A percentile compares a stretch with the other conserved stretches of the same genome.
These are phyloP conservation scores for Pseudococcus longispinus DNA, from an alignment of 2,888 invertebrate species.

Conservation along the genomic window DNA sequence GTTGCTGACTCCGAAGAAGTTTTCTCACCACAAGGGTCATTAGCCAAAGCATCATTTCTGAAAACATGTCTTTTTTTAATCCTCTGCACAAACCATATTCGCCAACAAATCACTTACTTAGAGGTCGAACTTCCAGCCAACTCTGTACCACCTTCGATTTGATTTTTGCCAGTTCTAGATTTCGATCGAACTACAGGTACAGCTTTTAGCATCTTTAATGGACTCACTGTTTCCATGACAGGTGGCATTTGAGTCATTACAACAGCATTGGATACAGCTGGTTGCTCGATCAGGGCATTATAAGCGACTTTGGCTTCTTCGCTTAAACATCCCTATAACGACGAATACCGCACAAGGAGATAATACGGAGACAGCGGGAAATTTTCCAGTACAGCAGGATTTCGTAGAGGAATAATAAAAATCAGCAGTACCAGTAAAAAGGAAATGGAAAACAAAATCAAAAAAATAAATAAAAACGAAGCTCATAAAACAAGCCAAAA, in stretches of 20 bases:
- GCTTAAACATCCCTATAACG: constrained; percentile 69
- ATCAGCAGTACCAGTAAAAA: constrained; percentile 58
- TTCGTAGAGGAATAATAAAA: background rate
- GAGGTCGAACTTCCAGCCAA: background rate
- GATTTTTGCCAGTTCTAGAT: constrained; percentile 65
- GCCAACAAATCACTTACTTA: background rate
- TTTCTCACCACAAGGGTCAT: background rate
- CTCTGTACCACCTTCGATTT: constrained; percentile 24
- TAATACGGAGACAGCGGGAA: constrained; percentile 60
- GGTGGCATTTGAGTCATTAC: constrained; percentile 59
- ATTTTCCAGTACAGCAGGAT: background rate
- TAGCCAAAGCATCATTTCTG: background rate
- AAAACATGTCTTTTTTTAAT: background rate
- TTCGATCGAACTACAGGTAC: constrained; percentile 68
- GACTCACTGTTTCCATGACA: constrained; percentile 64
- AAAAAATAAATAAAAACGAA: constrained; percentile 61
- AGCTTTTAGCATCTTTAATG: constrained; percentile 72
- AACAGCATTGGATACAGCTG: constrained; percentile 60
- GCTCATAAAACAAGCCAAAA: constrained; percentile 58
- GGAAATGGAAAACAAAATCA: constrained; percentile 61
- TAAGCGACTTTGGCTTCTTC: constrained; percentile 93
- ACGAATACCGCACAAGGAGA: constrained; percentile 59
- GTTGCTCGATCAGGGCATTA: constrained; percentile 86
- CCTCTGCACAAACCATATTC: background rate
- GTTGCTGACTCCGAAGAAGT: background rate